Conservation (phyloP, 2,888 invertebrate species). For the Merodon equestris region DNA sequence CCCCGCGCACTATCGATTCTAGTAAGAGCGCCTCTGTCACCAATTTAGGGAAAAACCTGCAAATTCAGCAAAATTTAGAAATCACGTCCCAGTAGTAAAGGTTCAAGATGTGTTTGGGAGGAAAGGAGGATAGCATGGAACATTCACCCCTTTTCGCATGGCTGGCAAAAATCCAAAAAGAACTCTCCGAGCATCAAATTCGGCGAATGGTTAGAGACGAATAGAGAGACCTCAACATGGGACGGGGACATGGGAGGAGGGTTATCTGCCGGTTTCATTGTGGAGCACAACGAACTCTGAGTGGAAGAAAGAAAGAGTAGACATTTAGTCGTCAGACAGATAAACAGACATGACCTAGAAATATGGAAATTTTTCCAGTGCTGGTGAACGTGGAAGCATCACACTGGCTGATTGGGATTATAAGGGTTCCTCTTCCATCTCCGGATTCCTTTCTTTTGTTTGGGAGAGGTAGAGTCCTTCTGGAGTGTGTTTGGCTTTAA, state of each 20-base stretch:
- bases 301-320: conserved; percentile 20
- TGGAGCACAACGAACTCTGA: conserved; percentile 53
- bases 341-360: conserved; percentile 69
- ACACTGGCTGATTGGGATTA: conserved; percentile 31
- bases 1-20: conserved; percentile 19
- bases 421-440: conserved; percentile 53
- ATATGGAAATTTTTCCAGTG: conserved; percentile 54
- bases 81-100: conserved; percentile 13
- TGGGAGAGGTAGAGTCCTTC: conserved; percentile 26
- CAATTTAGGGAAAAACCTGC: conserved; percentile 39
- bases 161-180: conserved; percentile 56
- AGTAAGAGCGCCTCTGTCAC: conserved; percentile 51
- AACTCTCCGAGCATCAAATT: conserved; percentile 1
- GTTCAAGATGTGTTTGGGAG: neutral
- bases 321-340: conserved; percentile 65
- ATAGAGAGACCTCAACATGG: neutral
- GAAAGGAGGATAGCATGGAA: neutral
- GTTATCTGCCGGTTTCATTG: conserved; percentile 10
- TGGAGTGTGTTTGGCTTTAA: conserved; percentile 28
- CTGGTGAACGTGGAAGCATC: neutral
- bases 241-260: conserved; percentile 12
- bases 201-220: neutral
- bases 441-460: too few relatives aligned
- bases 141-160: conserved; percentile 59
- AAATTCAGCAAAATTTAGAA: conserved; percentile 46